A percentile compares a stretch with the other conserved stretches of the same genome.
Evolutionary conservation across 2,113 vertebrate genomes (phyloP).

Genomic region (Eonycteris spelaea): DNA sequence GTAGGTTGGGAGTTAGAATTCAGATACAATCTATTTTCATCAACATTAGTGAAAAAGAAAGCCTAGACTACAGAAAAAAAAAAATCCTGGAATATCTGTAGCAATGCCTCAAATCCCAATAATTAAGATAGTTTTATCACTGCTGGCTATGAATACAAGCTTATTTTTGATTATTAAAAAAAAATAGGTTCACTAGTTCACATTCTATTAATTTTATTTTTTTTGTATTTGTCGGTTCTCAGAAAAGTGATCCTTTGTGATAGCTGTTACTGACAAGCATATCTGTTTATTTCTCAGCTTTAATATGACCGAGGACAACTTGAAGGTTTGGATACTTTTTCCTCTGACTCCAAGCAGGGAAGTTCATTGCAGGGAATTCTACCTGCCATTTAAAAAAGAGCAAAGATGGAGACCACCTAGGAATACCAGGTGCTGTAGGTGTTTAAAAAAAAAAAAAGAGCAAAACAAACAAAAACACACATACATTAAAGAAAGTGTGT

Average conservation of each 20-base stretch:
- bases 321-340: background rate
- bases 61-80: background rate
- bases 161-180: background rate
- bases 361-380: background rate
- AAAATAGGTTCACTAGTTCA: background rate
- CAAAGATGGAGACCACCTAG: too few species aligned
- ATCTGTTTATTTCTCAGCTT: background rate
- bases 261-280: background rate
- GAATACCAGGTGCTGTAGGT: too few species aligned
- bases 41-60: background rate
- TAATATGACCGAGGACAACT: background rate
- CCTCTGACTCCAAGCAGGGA: background rate
- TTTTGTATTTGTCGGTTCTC: background rate
- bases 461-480: background rate
- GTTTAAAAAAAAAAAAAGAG: background rate
- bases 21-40: background rate
- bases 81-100: background rate
- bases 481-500: background rate
- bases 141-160: background rate
- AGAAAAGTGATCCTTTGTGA: background rate
- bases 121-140: background rate
- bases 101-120: background rate
- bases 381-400: background rate
- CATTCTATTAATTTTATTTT: too few species aligned
- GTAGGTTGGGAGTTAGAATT: background rate